These are phyloP conservation scores for Lycopodina hypogea DNA, from an alignment of 37 sponge, comb jelly and placozoan genomes.

Conservation along the genomic window DNA sequence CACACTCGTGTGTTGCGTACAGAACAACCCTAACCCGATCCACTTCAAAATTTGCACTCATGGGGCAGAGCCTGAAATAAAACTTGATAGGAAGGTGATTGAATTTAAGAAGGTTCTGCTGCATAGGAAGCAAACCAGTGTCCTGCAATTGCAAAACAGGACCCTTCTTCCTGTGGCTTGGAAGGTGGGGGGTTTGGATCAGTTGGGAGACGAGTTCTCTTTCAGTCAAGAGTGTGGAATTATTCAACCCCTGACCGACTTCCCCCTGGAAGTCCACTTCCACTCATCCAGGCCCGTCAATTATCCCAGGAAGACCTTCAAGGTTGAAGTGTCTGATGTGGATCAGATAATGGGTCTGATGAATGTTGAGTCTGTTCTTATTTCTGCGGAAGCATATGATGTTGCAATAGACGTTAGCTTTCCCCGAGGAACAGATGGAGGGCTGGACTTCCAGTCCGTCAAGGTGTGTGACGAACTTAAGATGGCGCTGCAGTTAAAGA, in stretches of 20 bases:
- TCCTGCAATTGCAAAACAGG: constrained; percentile 76
- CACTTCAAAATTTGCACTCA: constrained; percentile 65
- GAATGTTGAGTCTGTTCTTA: constrained; percentile 73
- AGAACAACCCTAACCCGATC: constrained; percentile 91
- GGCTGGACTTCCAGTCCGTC: constrained; percentile 86
- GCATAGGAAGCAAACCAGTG: constrained; percentile 85
- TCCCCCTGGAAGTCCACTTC: constrained; percentile 84
- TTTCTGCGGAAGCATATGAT: constrained; percentile 95
- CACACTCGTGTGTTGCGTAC: constrained; percentile 81
- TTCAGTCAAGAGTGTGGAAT: constrained; percentile 92
- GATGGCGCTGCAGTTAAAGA: constrained; percentile 80
- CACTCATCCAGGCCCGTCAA: constrained; percentile 77
- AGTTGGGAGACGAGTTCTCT: constrained; percentile 89
- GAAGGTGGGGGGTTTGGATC: constrained; percentile 87
- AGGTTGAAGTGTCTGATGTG: constrained; percentile 90
- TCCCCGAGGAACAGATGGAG: constrained; percentile 93
- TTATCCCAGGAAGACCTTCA: constrained; percentile 79
- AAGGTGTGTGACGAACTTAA: constrained; percentile 83
- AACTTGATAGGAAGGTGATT: constrained; percentile 82
- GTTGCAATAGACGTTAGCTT: constrained; percentile 95
- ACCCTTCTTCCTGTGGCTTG: constrained; percentile 92
- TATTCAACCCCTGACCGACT: constrained; percentile 84
- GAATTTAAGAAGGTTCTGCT: constrained; percentile 93
- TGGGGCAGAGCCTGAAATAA: constrained; percentile 91
- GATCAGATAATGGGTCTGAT: constrained; percentile 92